Evolutionary conservation across 2,888 invertebrate genomes (phyloP), one percentile per base, ranked within the genome.

Genomic region (Tridacna crocea): DNA sequence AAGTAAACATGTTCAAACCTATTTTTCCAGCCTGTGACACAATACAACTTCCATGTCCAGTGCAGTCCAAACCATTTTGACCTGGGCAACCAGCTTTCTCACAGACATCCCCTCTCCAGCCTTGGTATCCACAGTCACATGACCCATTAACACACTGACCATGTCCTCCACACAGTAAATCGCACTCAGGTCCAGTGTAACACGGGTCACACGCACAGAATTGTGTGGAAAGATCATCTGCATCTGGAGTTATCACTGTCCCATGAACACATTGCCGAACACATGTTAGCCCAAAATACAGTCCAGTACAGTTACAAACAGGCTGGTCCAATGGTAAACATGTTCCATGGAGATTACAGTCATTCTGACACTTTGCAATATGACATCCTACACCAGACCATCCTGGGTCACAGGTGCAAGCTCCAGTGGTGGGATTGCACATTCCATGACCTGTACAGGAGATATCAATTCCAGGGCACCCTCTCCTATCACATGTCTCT

Each of bases 1-100:
- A 8, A 36, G 36, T 2, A 36, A 36, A 36, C 2, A 36, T 36
- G 2, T 36, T 4, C 48, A 72, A 27, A 82, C 91, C 90, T 15
- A 89, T 79, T 63, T 89, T 85, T 46, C 51, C 61, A 17, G 85
- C 80, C 10, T 79, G 82, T 1, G 80, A 84, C 2, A 75, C 73
- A 24, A 85, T 85, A 80, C 91, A 91, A 8, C 79, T 72, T 15
- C 92, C 92, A 75, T 87, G 88, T 3, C 85, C 89, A 46, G 87
- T 87, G 72, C 90, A 91, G 79, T 90, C 91, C n/a, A 60, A 17
- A 22, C 79, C 79, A 65, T 66, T 51, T 27, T 70, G 11, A 17
- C 91, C 92, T 10, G 92, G 91, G 85, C 92, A 92, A 0, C 90
- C 90, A 4, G 88, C 85, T 36, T 83, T 72, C 48, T 90, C 87